phyloP scores from a whole-genome alignment of 2,888 invertebrate species.

The Metalampra italica region DNA sequence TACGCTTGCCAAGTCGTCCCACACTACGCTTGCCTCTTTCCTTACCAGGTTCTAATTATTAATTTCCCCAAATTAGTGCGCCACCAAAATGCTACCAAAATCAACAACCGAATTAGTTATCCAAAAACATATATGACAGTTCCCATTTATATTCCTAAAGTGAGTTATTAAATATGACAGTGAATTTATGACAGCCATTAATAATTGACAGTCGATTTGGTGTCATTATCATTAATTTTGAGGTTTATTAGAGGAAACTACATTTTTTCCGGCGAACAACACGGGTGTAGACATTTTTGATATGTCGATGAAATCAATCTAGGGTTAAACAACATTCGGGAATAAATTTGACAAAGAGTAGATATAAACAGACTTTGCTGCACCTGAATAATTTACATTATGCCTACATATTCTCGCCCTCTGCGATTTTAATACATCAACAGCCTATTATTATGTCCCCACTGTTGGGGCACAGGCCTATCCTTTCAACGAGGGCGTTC shows the following conservation, averaged over 20 bases:
- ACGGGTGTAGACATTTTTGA: background rate
- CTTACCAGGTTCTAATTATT: background rate
- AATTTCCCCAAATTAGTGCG: background rate
- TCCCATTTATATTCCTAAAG: background rate
- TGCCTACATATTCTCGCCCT: no score
- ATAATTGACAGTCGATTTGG: constrained; percentile 7
- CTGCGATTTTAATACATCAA: no score
- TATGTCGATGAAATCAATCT: background rate
- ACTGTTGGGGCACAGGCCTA: no score
- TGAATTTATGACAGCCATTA: constrained; percentile 9
- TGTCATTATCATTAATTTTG: constrained; percentile 3
- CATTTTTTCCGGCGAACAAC: constrained; percentile 1
- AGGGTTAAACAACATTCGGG: no score
- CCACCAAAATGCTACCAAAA: background rate
- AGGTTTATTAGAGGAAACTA: background rate
- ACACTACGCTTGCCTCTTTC: no score
- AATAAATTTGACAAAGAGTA: no score
- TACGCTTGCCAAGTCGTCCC: no score
- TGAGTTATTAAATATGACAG: constrained; percentile 14
- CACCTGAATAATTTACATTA: no score
- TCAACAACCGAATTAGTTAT: background rate
- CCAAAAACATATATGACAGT: background rate
- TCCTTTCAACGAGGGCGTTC: no score
- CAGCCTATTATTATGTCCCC: no score
- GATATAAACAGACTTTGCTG: no score